phyloP scores from a whole-genome alignment of 35 echinoderm and acorn worm species.

The Strongylocentrotus purpuratus region DNA sequence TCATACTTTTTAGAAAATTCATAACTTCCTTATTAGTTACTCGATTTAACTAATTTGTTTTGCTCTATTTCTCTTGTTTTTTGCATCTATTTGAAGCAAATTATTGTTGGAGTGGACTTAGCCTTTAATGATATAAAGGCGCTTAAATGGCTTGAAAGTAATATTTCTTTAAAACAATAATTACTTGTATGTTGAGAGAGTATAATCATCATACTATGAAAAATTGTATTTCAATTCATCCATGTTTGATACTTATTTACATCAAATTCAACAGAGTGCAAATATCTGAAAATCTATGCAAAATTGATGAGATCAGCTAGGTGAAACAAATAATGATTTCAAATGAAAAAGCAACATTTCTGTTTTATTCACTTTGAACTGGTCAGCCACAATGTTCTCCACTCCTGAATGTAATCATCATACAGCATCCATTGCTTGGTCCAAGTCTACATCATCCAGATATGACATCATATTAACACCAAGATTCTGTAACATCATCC shows the following conservation, averaged over 20 bases:
- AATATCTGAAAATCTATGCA: background rate
- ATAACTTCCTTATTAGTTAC: no score
- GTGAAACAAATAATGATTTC: no score
- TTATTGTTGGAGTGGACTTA: no score
- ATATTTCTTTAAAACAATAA: background rate
- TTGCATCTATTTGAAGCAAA: no score
- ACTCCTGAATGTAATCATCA: background rate
- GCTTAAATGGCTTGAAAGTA: background rate
- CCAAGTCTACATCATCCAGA: constrained; percentile 36
- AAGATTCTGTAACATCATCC: constrained; percentile 24
- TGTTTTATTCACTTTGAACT: no score
- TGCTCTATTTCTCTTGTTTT: no score
- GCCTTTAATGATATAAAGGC: background rate
- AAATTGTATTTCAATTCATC: background rate
- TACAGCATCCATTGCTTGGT: constrained; percentile 41
- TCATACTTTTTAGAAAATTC: no score
- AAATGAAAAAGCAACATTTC: no score
- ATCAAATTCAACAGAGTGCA: background rate
- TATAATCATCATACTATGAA: background rate
- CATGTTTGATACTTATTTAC: background rate
- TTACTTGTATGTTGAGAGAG: background rate
- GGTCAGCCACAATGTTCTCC: background rate
- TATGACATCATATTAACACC: constrained; percentile 30
- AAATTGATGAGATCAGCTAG: no score
- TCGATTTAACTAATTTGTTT: no score